phyloP scores from a whole-genome alignment of 2,888 invertebrate species.

The Troglohyphantes excavatus region DNA sequence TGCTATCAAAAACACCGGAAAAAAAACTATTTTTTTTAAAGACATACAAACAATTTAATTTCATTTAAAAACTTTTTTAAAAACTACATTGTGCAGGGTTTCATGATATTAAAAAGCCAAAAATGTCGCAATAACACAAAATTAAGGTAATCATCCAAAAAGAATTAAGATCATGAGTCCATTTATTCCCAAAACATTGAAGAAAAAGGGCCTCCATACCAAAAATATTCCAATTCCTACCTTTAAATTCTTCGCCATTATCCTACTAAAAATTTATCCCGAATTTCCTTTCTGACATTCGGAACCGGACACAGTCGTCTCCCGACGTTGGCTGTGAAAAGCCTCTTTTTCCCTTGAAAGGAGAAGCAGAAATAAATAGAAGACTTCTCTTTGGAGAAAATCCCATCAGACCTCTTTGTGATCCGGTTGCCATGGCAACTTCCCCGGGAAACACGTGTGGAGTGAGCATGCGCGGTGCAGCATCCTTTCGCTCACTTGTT shows the following conservation, averaged over 20 bases:
- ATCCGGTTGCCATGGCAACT: constrained; percentile 58
- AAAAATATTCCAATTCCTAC: background rate
- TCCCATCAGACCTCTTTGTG: constrained; percentile 35
- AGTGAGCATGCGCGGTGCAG: constrained; percentile 41
- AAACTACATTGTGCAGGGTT: too few relatives aligned
- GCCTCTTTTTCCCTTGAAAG: background rate
- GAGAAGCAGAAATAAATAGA: constrained; percentile 23
- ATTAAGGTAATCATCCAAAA: too few relatives aligned
- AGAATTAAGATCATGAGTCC: too few relatives aligned
- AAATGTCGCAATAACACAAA: too few relatives aligned
- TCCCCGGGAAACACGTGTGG: constrained; percentile 59
- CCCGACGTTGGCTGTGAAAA: background rate
- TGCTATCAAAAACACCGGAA: too few relatives aligned
- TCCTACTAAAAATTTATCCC: background rate
- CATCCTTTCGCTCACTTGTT: constrained; percentile 3
- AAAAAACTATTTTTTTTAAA: too few relatives aligned
- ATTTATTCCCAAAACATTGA: too few relatives aligned
- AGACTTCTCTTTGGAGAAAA: constrained; percentile 16
- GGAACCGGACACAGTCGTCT: too few relatives aligned
- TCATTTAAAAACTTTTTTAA: too few relatives aligned
- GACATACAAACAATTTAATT: too few relatives aligned
- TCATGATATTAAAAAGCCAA: too few relatives aligned
- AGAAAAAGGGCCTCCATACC: too few relatives aligned
- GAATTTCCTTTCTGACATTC: background rate
- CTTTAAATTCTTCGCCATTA: constrained; percentile 58